Base-by-base conservation (phyloP, 2,888 invertebrate genomes). In the Himalopsyche tibetana region DNA sequence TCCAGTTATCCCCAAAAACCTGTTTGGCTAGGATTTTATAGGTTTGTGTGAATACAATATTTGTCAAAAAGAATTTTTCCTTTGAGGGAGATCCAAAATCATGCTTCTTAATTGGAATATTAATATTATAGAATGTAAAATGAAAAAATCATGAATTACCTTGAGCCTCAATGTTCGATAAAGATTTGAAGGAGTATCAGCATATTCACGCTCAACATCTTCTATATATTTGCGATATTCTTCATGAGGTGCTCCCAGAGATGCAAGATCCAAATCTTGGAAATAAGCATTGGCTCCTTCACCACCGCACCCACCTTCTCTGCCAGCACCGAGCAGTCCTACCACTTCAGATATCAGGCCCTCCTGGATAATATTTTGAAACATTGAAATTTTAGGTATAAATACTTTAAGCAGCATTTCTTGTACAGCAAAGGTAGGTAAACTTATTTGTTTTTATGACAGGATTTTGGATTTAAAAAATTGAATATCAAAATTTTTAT, bases 181-280 rank as follows among this genome's bases (percentile, higher is more conserved):
- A 19, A 88, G 86, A 80, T 88, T 87, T 45, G 80, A 42, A 15
- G 88, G 88, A 56, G 85, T 87, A 82, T 88, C 86, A 5, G 85
- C 69, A 69, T 87, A 87, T 83, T 88, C 88, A 74, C 85, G 56
- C 82, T 86, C 87, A 51, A 88, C 87, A 38, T 87, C 87, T 11
- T 85, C 51, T 45, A 85, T 87, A 63, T 87, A 88, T 81, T 87
- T 82, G 42, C 79, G 28, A 55, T 88, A 88, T 42, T 87, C 84
- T 2, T 84, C 87, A 4, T 85, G 19, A 15, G 87, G 83, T 19
- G 86, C 80, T n/a, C 88, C 88, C 40, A 88, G 85, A 12, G 85
- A 82, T 5, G 88, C 88, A 11, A 88, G 80, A 36, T 88, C 88
- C 80, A 88, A 74, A 81, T 88, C 88, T 82, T 88, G 88, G 85